Evolutionary conservation across 1,140 invertebrate species (phyloP), one percentile per base, ranked within the genome.

Genomic region (Plectrocnemia conspersa): DNA sequence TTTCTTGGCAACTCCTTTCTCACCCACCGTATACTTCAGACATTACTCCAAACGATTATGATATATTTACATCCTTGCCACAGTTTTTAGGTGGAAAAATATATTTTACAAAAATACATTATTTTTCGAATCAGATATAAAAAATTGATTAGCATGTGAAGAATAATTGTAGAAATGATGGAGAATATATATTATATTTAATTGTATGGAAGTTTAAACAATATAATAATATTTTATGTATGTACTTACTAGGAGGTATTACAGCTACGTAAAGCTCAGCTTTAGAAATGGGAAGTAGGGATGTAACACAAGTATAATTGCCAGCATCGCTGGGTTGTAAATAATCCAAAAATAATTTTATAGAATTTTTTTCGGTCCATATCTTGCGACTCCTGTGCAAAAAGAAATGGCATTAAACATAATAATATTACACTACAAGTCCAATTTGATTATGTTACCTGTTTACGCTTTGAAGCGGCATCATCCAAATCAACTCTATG

Each of bases 301-400:
- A 16, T 7, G 44, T 44, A 19, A 59, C n/a, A 22, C 58, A 61
- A n/a, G 46, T 38, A 44, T 61, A 61, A n/a, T 36, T 23, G 2
- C 58, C 58, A 2, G 50, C 49, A 49, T 61, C 58, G 7, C 18
- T 49, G 3, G 27, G 13, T 11, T 46, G 41, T 36, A 61, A 36
- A 5, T 21, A 21, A 5, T 22, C 22, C 9, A 61, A 32, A 3
- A 25, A 25, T 21, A 61, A 40, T 48, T 45, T 36, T 15, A 54
- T 3, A 0, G 35, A 21, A 13, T 46, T 48, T 0, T 35, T 45
- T 19, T 29, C 50, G 10, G 23, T 33, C 50, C 45, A 50, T 11
- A 29, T 58, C 11, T 9, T 48, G 24, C 24, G 27, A 27, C 33
- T 50, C 10, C 47, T 42, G 3, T 1, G n/a, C 32, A 33, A 50